Evolutionary conservation across 1,140 invertebrate species (phyloP), one percentile per base, ranked within the genome.

Genomic region (Sycobia sp.): DNA sequence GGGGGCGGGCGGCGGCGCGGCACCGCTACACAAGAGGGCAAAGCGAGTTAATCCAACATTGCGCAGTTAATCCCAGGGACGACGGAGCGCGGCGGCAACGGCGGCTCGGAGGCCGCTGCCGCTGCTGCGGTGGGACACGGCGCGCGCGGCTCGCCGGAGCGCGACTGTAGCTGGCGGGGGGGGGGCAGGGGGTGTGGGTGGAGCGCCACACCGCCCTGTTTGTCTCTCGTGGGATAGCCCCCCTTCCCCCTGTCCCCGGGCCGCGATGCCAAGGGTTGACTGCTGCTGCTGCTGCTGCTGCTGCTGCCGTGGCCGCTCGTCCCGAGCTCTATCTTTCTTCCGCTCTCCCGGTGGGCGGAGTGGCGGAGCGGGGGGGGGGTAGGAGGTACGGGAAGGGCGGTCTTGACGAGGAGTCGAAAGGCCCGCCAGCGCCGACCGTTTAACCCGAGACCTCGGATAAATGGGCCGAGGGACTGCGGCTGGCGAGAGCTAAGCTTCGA

Each of bases 11-110:
- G n/a, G n/a, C n/a, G n/a, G n/a, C n/a, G n/a, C n/a, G n/a, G n/a
- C n/a, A n/a, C n/a, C n/a, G n/a, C n/a, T n/a, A n/a, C n/a, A n/a
- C n/a, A n/a, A 44, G 46, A 14, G 22, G 25, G 13, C 54, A 44
- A 36, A 46, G 18, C 41, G 41, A 56, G 56, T 59, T 59, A 59
- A 59, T 59, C 44, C 56, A 49, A 59, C 56, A 59, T 59, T 11
- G 44, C 22, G 34, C 44, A 39, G 56, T 49, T 59, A 59, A 49
- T 49, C 16, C 44, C 22, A 14, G 32, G 22, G n/a, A n/a, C n/a
- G n/a, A n/a, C n/a, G n/a, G n/a, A n/a, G n/a, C n/a, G n/a, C n/a
- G n/a, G n/a, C n/a, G n/a, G n/a, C n/a, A n/a, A n/a, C n/a, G n/a
- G n/a, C n/a, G n/a, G n/a, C n/a, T n/a, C 29, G 7, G 55, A 47